Percentiles rank a stretch among this genome's conserved stretches.
Conservation (phyloP, 2,113 vertebrate species). For the Neoarius graeffei region DNA sequence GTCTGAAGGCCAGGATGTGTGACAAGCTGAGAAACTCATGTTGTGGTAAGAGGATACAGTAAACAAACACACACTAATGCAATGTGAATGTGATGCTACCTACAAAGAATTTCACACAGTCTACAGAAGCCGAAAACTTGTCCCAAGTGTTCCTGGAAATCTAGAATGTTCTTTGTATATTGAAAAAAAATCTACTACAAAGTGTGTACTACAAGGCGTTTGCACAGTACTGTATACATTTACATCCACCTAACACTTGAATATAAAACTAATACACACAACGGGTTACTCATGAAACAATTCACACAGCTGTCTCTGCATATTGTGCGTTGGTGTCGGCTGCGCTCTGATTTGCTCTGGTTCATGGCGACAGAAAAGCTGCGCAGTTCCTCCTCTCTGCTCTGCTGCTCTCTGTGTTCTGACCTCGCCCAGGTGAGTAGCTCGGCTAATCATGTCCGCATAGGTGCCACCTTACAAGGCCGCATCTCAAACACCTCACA, state of each 20-base stretch:
- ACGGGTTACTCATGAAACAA: background rate
- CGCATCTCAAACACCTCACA: background rate
- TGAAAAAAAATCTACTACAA: too few relatives aligned
- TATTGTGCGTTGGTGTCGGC: background rate
- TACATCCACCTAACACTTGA: background rate
- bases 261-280: background rate
- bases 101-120: too few relatives aligned
- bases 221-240: too few relatives aligned
- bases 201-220: too few relatives aligned
- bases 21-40: too few relatives aligned
- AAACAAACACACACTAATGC: too few relatives aligned
- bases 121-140: too few relatives aligned
- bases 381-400: background rate
- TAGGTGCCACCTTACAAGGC: background rate
- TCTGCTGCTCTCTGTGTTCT: background rate
- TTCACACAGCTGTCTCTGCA: background rate
- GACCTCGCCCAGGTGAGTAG: slow-evolving; percentile 56
- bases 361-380: background rate
- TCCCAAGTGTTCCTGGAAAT: too few relatives aligned
- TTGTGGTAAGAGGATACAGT: too few relatives aligned
- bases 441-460: slow-evolving; percentile 64
- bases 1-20: too few relatives aligned
- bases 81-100: too few relatives aligned
- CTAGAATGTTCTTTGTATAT: too few relatives aligned
- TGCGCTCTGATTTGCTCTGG: background rate